phyloP scores from a whole-genome alignment of 2,113 vertebrate species.

The Dryoscopus gambensis region DNA sequence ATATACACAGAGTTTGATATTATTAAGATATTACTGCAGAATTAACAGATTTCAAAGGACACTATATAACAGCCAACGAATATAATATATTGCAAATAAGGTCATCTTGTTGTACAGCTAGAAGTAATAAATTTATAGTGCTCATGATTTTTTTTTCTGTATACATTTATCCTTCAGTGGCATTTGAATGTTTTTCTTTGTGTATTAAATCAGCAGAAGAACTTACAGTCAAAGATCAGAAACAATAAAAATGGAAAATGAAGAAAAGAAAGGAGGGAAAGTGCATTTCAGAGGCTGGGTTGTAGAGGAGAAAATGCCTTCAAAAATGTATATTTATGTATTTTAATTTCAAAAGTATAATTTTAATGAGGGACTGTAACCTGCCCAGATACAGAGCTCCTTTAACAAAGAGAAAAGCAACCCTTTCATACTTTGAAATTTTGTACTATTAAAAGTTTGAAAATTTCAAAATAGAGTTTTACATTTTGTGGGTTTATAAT shows the following conservation, averaged over 20 bases:
- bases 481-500: neutral
- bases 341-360: neutral
- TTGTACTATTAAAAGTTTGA: neutral
- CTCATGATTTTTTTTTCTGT: neutral
- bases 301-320: neutral
- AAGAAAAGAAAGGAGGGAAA: neutral
- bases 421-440: neutral
- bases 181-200: neutral
- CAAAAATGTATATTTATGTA: neutral
- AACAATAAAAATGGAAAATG: neutral
- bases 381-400: neutral
- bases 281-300: neutral
- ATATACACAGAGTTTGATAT: neutral
- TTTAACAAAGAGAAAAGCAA: neutral
- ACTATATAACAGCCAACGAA: neutral
- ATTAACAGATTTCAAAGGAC: constrained; percentile 26
- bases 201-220: neutral
- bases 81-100: neutral
- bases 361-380: neutral
- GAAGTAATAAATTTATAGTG: neutral
- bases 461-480: neutral
- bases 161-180: neutral
- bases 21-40: neutral
- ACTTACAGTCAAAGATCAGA: neutral
- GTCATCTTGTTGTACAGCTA: neutral